Evolutionary conservation across 2,888 invertebrate species (phyloP), one percentile per base, ranked within the genome.

Genomic region (Tenthredo notha): DNA sequence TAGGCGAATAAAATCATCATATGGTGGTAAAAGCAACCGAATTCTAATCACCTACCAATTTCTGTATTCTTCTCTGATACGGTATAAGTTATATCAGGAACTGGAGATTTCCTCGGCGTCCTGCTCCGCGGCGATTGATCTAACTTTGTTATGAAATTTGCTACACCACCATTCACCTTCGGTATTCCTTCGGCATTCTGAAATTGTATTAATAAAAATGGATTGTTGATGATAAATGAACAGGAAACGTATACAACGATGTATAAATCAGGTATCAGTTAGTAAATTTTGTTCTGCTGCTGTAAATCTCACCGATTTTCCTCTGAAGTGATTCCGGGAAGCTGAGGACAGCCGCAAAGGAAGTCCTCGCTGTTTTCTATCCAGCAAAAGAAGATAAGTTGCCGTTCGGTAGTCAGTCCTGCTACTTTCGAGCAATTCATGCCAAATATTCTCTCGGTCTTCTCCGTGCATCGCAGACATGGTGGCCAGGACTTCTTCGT

Each of bases 351-450:
- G 88, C 88, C 94, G 94, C 72, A 95, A 92, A 40, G 95, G 94
- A 85, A 94, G 93, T 2, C 95, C 95, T 84, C 94, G 94, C 87
- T 94, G 93, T 91, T 96, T 96, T 89, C 95, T 94, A 84, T 94
- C 94, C 43, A 96, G 90, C 77, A 97, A 92, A 61, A 97, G 92
- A 87, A 96, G 94, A 93, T 97, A 97, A 0, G 97, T 97, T 3
- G 97, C 96, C 0, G 96, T 96, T 90, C 95, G 94, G 91, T 97
- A 96, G 93, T 97, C 96, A 90, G 91, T 90, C 85, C 92, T 87
- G 67, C 90, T 89, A 54, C 92, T 92, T 85, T 89, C 90, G 12
- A 87, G 91, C 67, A 95, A 88, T 87, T 93, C 92, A 40, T 91
- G 91, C 94, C 95, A 95, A 92, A 95, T 93, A 29, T 92, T 92